These are phyloP conservation scores for Subacronicta megacephala DNA, from an alignment of 2,888 invertebrate genomes.

Conservation along the genomic window DNA sequence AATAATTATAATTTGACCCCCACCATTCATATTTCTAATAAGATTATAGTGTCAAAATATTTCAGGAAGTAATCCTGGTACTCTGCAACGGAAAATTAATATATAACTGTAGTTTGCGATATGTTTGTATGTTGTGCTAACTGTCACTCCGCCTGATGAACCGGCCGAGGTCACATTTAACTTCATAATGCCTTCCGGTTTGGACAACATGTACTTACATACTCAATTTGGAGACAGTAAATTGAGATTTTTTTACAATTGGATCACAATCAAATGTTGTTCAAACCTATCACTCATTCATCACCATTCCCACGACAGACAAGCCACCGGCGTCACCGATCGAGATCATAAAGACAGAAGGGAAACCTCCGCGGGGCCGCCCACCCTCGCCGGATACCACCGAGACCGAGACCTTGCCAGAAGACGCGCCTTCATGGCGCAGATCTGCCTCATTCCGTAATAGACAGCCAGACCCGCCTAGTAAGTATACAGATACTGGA, in stretches of 20 bases:
- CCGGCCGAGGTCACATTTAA: constrained; percentile 39
- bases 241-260: not conserved
- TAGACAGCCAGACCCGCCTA: constrained; percentile 72
- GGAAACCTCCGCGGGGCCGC: constrained; percentile 81
- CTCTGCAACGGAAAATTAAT: not conserved
- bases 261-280: constrained; percentile 31
- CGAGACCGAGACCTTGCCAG: constrained; percentile 63
- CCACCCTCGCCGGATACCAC: constrained; percentile 77
- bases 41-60: not conserved
- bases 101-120: constrained; percentile 6
- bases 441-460: constrained; percentile 79
- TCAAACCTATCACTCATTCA: constrained; percentile 51
- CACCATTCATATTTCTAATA: no score
- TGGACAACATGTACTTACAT: constrained; percentile 49
- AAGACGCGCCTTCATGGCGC: constrained; percentile 85
- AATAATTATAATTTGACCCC: no score
- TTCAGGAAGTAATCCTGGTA: constrained; percentile 8
- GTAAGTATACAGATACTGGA: constrained; percentile 66
- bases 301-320: constrained; percentile 64
- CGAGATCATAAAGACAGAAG: constrained; percentile 84
- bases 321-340: constrained; percentile 72
- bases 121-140: constrained; percentile 32
- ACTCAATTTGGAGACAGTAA: not conserved
- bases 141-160: constrained; percentile 30
- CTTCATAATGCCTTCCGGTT: constrained; percentile 41